Conservation (phyloP, 2,888 invertebrate species). For the Gymnosoma rotundatum region DNA sequence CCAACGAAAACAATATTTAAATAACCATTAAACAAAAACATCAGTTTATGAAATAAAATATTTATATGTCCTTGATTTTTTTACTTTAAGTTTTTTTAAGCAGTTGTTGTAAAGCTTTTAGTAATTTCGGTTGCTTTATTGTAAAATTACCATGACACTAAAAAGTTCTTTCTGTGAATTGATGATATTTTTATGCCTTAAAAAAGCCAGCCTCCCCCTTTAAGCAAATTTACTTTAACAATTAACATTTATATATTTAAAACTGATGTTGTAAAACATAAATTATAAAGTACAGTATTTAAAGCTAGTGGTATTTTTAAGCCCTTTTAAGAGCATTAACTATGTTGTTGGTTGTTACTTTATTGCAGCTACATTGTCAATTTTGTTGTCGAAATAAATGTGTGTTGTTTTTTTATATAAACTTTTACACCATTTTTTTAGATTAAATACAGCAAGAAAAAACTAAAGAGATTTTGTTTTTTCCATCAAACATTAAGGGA, state of each 20-base stretch:
- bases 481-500: conserved; percentile 1
- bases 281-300: conserved; percentile 34
- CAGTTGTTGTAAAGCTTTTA: too few relatives aligned
- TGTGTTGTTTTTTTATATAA: neutral
- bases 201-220: too few relatives aligned
- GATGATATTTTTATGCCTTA: too few relatives aligned
- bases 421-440: conserved; percentile 18
- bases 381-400: conserved; percentile 51
- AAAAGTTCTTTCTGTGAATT: too few relatives aligned
- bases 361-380: conserved; percentile 61
- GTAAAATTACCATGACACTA: too few relatives aligned
- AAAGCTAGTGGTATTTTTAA: conserved; percentile 64
- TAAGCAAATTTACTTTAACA: too few relatives aligned
- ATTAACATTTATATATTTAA: neutral
- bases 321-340: conserved; percentile 59
- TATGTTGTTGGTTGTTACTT: conserved; percentile 45
- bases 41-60: too few relatives aligned
- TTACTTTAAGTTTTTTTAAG: too few relatives aligned
- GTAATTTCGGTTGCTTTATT: too few relatives aligned
- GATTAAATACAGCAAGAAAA: neutral
- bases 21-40: too few relatives aligned
- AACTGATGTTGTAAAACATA: neutral
- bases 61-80: too few relatives aligned
- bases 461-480: conserved; percentile 6
- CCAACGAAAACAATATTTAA: too few relatives aligned